These are phyloP conservation scores for Heliconius congener DNA, from an alignment of 1,140 invertebrate species.

Conservation along the genomic window DNA sequence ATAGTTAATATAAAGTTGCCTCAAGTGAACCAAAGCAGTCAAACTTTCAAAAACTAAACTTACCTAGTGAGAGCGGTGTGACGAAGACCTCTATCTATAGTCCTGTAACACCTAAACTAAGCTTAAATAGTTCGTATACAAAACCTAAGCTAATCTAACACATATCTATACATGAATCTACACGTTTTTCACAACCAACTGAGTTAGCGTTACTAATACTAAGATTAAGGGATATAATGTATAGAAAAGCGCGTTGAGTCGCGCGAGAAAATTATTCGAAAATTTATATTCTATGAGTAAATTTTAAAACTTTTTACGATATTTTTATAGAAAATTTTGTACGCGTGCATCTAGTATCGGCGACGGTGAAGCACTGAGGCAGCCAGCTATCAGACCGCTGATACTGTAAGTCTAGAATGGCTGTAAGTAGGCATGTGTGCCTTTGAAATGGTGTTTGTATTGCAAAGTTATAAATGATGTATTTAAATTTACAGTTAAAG, in stretches of 20 bases:
- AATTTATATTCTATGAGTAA: constrained; percentile 14
- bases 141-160: constrained; percentile 44
- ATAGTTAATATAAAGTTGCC: neutral
- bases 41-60: constrained; percentile 21
- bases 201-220: constrained; percentile 42
- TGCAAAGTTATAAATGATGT: neutral
- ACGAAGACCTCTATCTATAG: constrained; percentile 30
- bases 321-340: constrained; percentile 43
- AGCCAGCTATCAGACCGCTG: constrained; percentile 63
- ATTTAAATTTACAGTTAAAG: neutral
- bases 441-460: constrained; percentile 22
- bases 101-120: constrained; percentile 34
- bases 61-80: constrained; percentile 25
- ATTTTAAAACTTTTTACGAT: constrained; percentile 52
- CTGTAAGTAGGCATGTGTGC: constrained; percentile 43
- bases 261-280: constrained; percentile 9
- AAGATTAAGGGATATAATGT: constrained; percentile 18
- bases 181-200: constrained; percentile 50
- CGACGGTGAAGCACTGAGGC: constrained; percentile 66
- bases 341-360: constrained; percentile 62
- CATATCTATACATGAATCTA: constrained; percentile 43
- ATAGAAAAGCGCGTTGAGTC: neutral
- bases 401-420: constrained; percentile 67
- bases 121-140: constrained; percentile 37
- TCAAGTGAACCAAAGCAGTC: neutral